A percentile compares a stretch with the other conserved stretches of the same genome.
Evolutionary conservation across 30 jellyfish, hydroid and myxozoan species (phyloP).

Genomic region (Calvadosia cruxmelitensis): DNA sequence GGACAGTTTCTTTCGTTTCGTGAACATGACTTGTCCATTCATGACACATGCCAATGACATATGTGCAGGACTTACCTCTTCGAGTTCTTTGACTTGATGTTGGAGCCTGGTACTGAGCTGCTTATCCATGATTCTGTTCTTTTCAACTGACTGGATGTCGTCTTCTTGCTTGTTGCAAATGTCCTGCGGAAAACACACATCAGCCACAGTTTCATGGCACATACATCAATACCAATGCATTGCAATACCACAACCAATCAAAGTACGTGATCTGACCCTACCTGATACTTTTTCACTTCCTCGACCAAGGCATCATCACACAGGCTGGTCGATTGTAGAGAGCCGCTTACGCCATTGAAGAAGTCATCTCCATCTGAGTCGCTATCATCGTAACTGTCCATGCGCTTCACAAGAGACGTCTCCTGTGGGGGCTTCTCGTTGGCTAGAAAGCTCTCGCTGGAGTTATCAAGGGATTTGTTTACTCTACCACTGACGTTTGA

Average conservation of each 20-base stretch:
- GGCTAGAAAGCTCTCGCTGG: constrained; percentile 5
- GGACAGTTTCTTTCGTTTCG: not conserved
- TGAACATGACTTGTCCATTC: not conserved
- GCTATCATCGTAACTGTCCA: constrained; percentile 66
- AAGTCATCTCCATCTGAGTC: constrained; percentile 65
- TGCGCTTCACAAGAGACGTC: not conserved
- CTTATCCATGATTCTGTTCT: constrained; percentile 30
- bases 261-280: not conserved
- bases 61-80: constrained; percentile 62
- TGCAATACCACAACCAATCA: not conserved
- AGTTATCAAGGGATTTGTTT: too few relatives aligned
- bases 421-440: constrained; percentile 21
- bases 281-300: constrained; percentile 86
- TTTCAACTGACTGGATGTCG: constrained; percentile 39
- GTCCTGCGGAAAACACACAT: constrained; percentile 11
- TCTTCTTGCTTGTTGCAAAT: constrained; percentile 37
- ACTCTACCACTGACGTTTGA: too few relatives aligned
- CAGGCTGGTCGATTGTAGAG: constrained; percentile 58
- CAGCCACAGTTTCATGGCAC: constrained; percentile 10
- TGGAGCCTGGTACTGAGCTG: constrained; percentile 57
- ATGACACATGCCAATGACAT: too few relatives aligned
- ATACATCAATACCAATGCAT: not conserved
- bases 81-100: constrained; percentile 76
- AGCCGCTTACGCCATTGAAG: constrained; percentile 41
- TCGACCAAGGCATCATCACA: constrained; percentile 63